Evolutionary conservation across 1,140 invertebrate species (phyloP).

Genomic region (Brachionus calyciflorus): DNA sequence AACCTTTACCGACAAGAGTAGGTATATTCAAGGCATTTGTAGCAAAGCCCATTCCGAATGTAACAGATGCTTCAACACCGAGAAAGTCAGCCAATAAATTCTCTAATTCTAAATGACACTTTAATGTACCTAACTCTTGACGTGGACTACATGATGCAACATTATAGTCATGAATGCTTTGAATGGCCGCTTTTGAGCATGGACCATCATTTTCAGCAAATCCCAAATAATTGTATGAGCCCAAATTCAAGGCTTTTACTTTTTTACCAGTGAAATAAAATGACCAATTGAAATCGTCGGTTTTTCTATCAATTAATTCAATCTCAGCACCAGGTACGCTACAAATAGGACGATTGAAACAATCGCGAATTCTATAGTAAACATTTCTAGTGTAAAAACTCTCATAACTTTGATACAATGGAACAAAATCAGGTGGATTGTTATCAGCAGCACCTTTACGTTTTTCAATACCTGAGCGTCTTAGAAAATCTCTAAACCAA

Average conservation of each 20-base stretch:
- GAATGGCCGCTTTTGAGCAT: slow-evolving; percentile 59
- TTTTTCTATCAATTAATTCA: slow-evolving; percentile 76
- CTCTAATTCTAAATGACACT: slow-evolving; percentile 79
- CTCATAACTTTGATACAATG: slow-evolving; percentile 87
- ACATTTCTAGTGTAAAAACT: slow-evolving; percentile 90
- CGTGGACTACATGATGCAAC: slow-evolving; percentile 52
- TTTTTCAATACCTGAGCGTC: slow-evolving; percentile 59
- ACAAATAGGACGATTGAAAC: slow-evolving; percentile 87
- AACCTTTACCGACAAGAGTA: slow-evolving; percentile 75
- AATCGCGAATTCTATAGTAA: slow-evolving; percentile 83
- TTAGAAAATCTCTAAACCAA: slow-evolving; percentile 61
- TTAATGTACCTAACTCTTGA: slow-evolving; percentile 25
- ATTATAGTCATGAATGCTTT: slow-evolving; percentile 58
- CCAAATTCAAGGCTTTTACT: slow-evolving; percentile 63
- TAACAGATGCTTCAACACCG: slow-evolving; percentile 85
- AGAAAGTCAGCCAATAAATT: slow-evolving; percentile 78
- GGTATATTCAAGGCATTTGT: slow-evolving; percentile 93
- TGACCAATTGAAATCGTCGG: slow-evolving; percentile 74
- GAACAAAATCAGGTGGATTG: slow-evolving; percentile 72
- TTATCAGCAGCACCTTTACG: slow-evolving; percentile 55
- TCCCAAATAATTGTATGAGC: slow-evolving; percentile 66
- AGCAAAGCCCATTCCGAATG: slow-evolving; percentile 97
- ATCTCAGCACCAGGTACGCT: slow-evolving; percentile 85
- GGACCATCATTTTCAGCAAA: slow-evolving; percentile 63
- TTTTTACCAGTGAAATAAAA: slow-evolving; percentile 57